Evolutionary conservation across 2,888 invertebrate genomes (phyloP), one percentile per base, ranked within the genome.

Genomic region (Pyrocoelia pectoralis): DNA sequence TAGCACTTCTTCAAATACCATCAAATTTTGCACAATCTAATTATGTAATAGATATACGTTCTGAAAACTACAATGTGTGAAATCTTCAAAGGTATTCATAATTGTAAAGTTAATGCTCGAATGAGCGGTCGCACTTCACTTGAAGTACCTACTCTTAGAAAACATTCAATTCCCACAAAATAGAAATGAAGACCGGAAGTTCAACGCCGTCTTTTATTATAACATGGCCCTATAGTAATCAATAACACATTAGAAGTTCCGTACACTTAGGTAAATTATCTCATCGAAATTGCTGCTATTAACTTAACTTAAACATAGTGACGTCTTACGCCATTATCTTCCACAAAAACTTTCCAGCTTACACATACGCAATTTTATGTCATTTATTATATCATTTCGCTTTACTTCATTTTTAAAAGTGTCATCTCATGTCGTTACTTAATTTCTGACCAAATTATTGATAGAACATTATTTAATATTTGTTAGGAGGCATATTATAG

Each of bases 1-100:
- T 56, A 56, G 50, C 61, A 50, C 61, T 33, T n/a, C 33, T 33
- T 33, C 10, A 33, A 33, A 33, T 33, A n/a, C n/a, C 33, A 33
- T 33, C 33, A 33, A 33, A 33, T 33, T 33, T 33, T 33, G 33
- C 33, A 33, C n/a, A 33, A n/a, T n/a, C 33, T 33, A 33, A n/a
- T 33, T 33, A n/a, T 33, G n/a, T n/a, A 33, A 33, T 33, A n/a
- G 24, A 24, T 24, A 24, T 24, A 2, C 33, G 33, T 33, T 33
- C 9, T 8, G 9, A n/a, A 33, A n/a, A 33, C n/a, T 4, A 33
- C n/a, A 33, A 33, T 6, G 24, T 24, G 24, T 24, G 24, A 24
- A 24, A 24, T 24, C 24, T 24, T 24, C 24, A 33, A 33, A 33
- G 2, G 33, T 33, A 33, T 6, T 33, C n/a, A 33, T 8, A 33